phyloP scores from a whole-genome alignment of 2,797 vertebrate genomes.

The Lacerta bilineata region DNA sequence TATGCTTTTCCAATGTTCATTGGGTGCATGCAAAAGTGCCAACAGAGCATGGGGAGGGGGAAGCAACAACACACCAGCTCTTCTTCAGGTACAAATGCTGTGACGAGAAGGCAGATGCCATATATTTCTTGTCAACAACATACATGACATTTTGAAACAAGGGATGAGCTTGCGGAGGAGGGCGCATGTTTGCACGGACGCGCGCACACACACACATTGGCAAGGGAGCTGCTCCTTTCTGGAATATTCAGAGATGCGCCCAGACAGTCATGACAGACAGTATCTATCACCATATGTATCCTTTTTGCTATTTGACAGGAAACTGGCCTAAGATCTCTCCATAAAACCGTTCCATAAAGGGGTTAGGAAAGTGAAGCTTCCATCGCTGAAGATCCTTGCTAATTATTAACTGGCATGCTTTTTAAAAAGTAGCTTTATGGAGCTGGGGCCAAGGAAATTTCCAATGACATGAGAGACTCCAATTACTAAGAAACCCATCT shows the following conservation, averaged over 20 bases:
- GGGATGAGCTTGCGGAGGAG: background rate
- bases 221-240: background rate
- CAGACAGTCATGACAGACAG: background rate
- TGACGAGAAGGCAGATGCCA: background rate
- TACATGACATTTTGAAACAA: background rate
- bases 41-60: too few relatives aligned
- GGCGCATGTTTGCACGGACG: too few relatives aligned
- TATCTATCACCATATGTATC: background rate
- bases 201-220: too few relatives aligned
- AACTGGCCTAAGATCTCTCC: constrained; percentile 18
- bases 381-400: background rate
- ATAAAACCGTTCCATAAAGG: background rate
- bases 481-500: too few relatives aligned
- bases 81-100: background rate
- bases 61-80: background rate
- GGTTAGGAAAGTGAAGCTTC: background rate
- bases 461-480: background rate
- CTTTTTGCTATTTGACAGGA: background rate
- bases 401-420: background rate
- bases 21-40: background rate
- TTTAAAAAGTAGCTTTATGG: background rate
- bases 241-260: background rate
- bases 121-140: background rate
- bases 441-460: background rate
- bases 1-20: background rate